Base-by-base conservation (phyloP, 2,888 invertebrate species). In the Formica aserva region DNA sequence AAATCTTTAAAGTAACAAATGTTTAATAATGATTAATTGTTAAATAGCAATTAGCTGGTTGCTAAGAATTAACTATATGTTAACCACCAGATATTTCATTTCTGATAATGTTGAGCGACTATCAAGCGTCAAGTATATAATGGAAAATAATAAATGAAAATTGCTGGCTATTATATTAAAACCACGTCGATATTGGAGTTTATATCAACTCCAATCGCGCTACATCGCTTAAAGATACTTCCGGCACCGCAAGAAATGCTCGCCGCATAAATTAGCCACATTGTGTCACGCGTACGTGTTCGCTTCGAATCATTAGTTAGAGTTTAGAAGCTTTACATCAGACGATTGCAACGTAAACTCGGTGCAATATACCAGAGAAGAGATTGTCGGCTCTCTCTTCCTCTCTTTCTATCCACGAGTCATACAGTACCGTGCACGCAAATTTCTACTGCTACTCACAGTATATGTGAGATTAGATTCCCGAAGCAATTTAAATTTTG, bases 401-500 rank as follows among this genome's bases (percentile, higher is more conserved):
- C 18, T 45, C 26, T 67, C n/a, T 67, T 9, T 67, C 11, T 67
- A 18, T 52, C 3, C 52, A 48, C 29, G 29, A 48, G 45, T 29
- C 48, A 48, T 67, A 48, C 15, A 15, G 48, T 29, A 22, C 18
- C 13, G 52, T 15, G 41, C 13, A 48, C n/a, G 66, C 45, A 57
- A 69, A 77, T 69, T 62, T 22, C n/a, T 22, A 38, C 11, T 13
- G 41, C 52, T 45, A 41, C 9, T 60, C 52, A 22, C 48, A 13
- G 15, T n/a, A 18, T 13, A 52, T 8, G 26, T 18, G 35, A 81
- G 72, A 80, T 85, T 55, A 72, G 66, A 8, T 78, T 35, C 41
- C n/a, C 9, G 63, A 26, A 29, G 48, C 65, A 84, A 86, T 86
- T 82, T 78, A 66, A 84, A 75, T 84, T 86, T 55, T 67, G 48